These are phyloP conservation scores for Elysia chlorotica DNA, from an alignment of 1,140 invertebrate genomes.

Conservation along the genomic window DNA sequence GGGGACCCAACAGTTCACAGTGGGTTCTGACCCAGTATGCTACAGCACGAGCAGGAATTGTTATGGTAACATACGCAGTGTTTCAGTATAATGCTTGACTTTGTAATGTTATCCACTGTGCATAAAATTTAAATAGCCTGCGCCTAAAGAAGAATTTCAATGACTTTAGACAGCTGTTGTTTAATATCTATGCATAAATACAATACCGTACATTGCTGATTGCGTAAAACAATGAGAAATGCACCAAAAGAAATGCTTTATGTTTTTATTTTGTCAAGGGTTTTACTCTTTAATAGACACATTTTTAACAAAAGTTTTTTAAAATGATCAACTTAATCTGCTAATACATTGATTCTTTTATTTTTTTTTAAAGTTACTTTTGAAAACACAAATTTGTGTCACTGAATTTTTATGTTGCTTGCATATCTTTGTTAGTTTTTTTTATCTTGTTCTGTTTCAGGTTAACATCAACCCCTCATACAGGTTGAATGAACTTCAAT, in stretches of 20 bases:
- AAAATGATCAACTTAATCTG: not conserved
- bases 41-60: constrained; percentile 79
- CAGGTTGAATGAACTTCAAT: not conserved
- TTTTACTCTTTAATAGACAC: too few relatives aligned
- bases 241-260: too few relatives aligned
- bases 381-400: not conserved
- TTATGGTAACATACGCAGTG: too few relatives aligned
- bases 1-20: constrained; percentile 83
- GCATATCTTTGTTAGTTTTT: not conserved
- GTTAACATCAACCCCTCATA: constrained; percentile 19
- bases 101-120: not conserved
- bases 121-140: too few relatives aligned
- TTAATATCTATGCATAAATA: too few relatives aligned
- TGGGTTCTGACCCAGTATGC: constrained; percentile 83
- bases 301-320: too few relatives aligned
- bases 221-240: too few relatives aligned
- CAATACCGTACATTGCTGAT: too few relatives aligned
- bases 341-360: not conserved
- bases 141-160: too few relatives aligned
- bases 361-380: not conserved
- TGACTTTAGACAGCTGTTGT: too few relatives aligned
- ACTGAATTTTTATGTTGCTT: not conserved
- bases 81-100: not conserved
- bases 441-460: not conserved
- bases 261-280: too few relatives aligned